These are phyloP conservation scores for Chouioia cunea DNA, from an alignment of 2,888 invertebrate genomes.

Conservation along the genomic window DNA sequence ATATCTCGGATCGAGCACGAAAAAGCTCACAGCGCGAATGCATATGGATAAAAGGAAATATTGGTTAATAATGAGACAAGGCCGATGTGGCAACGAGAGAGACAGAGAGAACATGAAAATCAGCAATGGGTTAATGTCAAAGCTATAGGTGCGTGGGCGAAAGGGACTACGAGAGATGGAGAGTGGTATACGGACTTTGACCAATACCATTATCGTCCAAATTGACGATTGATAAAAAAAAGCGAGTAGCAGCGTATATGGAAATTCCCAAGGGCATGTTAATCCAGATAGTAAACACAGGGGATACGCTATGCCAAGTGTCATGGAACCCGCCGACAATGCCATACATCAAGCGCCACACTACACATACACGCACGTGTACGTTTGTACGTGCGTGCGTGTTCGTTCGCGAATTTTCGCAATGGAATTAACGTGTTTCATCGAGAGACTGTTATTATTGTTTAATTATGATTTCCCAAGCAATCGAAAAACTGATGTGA, in stretches of 20 bases:
- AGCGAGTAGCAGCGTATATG: slow-evolving; percentile 36
- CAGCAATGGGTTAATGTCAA: slow-evolving; percentile 6
- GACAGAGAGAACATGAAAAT: background rate
- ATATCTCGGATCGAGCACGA: too few relatives aligned
- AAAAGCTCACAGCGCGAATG: too few relatives aligned
- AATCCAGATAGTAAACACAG: slow-evolving; percentile 29
- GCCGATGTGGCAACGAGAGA: background rate
- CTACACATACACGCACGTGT: too few relatives aligned
- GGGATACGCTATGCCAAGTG: slow-evolving; percentile 18
- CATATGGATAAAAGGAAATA: slow-evolving; percentile 49
- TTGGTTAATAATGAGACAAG: slow-evolving; percentile 46
- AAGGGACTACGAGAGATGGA: slow-evolving; percentile 40
- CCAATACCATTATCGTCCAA: slow-evolving; percentile 54
- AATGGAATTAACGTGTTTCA: slow-evolving; percentile 22
- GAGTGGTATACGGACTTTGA: slow-evolving; percentile 4
- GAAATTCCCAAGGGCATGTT: slow-evolving; percentile 42
- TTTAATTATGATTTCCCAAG: slow-evolving; percentile 20
- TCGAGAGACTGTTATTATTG: slow-evolving; percentile 5
- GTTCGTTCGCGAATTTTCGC: slow-evolving; percentile 5
- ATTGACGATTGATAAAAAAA: slow-evolving; percentile 58
- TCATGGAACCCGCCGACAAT: slow-evolving; percentile 25
- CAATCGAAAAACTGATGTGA: slow-evolving; percentile 8
- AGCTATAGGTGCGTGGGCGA: slow-evolving; percentile 28
- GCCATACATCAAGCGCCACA: background rate
- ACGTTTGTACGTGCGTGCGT: background rate